A percentile compares a stretch with the other conserved stretches of the same genome.
Conservation (phyloP, 2,113 vertebrate genomes). For the Antigone vipio region DNA sequence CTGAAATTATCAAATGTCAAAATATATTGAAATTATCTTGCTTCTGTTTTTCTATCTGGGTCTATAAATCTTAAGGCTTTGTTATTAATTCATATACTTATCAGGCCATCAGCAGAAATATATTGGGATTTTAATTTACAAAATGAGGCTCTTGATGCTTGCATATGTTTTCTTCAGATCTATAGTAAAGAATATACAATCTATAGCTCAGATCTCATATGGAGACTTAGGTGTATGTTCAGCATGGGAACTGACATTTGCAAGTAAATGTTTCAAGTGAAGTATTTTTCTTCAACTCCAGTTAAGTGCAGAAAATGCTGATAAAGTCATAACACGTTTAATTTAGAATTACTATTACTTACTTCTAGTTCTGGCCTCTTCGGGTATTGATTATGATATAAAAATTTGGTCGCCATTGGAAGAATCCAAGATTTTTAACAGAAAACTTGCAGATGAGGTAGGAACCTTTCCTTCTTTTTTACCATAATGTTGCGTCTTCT, state of each 20-base stretch:
- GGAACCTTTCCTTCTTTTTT: slow-evolving; percentile 16
- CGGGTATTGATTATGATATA: slow-evolving; percentile 98
- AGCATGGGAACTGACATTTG: not conserved
- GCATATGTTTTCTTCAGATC: not conserved
- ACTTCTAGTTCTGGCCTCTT: slow-evolving; percentile 93
- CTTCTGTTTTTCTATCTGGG: not conserved
- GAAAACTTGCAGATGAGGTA: slow-evolving; percentile 95
- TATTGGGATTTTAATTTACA: not conserved
- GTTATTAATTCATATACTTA: not conserved
- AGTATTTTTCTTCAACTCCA: not conserved
- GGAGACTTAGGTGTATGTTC: not conserved
- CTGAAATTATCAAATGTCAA: not conserved
- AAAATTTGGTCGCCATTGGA: slow-evolving; percentile 98
- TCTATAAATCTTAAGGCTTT: not conserved
- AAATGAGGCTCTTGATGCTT: not conserved
- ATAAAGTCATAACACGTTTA: not conserved
- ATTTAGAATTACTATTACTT: not conserved
- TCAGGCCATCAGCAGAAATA: not conserved
- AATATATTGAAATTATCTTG: not conserved
- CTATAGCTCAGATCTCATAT: not conserved
- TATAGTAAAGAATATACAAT: not conserved
- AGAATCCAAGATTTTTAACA: slow-evolving; percentile 90
- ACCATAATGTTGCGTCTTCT: not conserved
- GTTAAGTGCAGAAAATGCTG: not conserved
- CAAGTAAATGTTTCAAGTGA: not conserved